These are phyloP conservation scores for Anas bernieri DNA, from an alignment of 2,797 vertebrate species.

Conservation along the genomic window DNA sequence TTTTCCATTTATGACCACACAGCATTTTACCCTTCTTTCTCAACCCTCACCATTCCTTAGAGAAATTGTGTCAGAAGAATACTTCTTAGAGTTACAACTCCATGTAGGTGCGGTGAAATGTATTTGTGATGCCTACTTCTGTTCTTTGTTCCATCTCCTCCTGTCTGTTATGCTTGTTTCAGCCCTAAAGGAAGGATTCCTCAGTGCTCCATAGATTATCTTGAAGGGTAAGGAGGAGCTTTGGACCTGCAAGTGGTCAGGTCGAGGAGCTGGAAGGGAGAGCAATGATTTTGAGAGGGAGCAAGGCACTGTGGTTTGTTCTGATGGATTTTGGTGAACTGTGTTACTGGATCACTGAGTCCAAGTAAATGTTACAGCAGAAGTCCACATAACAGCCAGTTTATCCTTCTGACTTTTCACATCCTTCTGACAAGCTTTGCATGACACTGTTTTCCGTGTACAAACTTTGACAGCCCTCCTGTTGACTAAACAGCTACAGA, in stretches of 20 bases:
- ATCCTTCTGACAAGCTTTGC: background rate
- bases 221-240: background rate
- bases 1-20: background rate
- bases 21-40: background rate
- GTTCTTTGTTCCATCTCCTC: background rate
- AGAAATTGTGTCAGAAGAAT: background rate
- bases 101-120: background rate
- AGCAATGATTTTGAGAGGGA: background rate
- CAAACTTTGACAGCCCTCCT: background rate
- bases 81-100: background rate
- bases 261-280: background rate
- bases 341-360: background rate
- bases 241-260: background rate
- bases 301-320: background rate
- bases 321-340: constrained; percentile 10
- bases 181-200: background rate
- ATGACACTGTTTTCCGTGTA: background rate
- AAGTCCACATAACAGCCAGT: background rate
- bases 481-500: background rate
- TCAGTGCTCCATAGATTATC: background rate
- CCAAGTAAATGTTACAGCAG: constrained; percentile 32
- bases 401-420: constrained; percentile 3
- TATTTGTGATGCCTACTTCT: background rate
- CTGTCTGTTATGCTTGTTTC: background rate
- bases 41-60: background rate